Conservation (phyloP, 2,797 vertebrate genomes). For the Sebastolobus alascanus region DNA sequence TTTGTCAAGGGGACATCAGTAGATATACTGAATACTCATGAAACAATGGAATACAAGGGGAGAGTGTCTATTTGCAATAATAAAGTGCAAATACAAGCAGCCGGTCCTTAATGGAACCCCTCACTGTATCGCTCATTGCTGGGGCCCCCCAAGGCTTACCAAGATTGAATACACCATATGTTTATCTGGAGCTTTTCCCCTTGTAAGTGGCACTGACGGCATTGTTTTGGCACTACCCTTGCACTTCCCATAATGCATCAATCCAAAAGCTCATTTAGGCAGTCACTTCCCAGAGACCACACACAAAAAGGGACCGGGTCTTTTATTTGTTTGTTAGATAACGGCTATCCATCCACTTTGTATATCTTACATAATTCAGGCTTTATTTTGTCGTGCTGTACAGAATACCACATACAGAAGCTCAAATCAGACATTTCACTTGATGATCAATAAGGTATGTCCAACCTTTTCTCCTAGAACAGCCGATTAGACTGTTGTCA, state of each 20-base stretch:
- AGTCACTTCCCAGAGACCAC: conserved; percentile 62
- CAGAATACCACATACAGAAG: not conserved
- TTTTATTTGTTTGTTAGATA: conserved; percentile 56
- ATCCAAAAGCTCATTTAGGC: conserved; percentile 70
- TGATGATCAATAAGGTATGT: not conserved
- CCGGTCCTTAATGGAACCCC: conserved; percentile 75
- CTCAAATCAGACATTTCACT: not conserved
- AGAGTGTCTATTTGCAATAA: conserved; percentile 73
- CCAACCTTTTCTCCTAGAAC: not conserved
- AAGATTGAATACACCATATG: conserved; percentile 84
- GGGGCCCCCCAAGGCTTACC: conserved; percentile 72
- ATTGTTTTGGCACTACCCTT: conserved; percentile 74
- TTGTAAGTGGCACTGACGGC: conserved; percentile 74
- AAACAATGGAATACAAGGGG: conserved; percentile 60
- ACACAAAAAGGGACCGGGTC: conserved; percentile 23
- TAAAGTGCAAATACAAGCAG: conserved; percentile 78
- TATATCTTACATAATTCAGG: conserved; percentile 32
- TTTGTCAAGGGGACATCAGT: conserved; percentile 56
- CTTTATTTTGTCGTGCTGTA: conserved; percentile 5
- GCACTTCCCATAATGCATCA: conserved; percentile 77
- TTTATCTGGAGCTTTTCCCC: conserved; percentile 76
- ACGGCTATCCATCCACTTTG: conserved; percentile 36
- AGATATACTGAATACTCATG: conserved; percentile 43
- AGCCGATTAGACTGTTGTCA: no score
- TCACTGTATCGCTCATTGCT: conserved; percentile 74